phyloP scores from a whole-genome alignment of 2,113 vertebrate species.

The Callospermophilus lateralis region DNA sequence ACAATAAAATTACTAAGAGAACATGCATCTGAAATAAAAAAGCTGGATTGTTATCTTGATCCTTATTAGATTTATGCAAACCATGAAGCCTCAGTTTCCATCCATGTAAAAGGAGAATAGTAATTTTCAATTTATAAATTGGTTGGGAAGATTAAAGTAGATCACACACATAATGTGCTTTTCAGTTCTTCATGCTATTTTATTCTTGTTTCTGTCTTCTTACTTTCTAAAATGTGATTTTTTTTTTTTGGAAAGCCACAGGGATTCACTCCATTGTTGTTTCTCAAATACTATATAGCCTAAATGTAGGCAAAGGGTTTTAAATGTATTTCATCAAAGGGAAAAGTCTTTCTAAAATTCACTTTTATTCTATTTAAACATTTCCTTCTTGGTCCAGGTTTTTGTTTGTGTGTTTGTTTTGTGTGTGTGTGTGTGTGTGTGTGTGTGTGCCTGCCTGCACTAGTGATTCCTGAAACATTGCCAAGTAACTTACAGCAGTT shows the following conservation, averaged over 20 bases:
- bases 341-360: not conserved
- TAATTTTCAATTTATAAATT: not conserved
- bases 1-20: not conserved
- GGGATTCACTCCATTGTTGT: not conserved
- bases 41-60: not conserved
- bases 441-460: too few species aligned
- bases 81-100: not conserved
- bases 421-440: too few species aligned
- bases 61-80: not conserved
- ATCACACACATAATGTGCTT: not conserved
- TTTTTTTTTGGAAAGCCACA: not conserved
- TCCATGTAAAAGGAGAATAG: not conserved
- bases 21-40: not conserved
- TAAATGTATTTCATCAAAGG: not conserved
- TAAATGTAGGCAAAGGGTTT: constrained; percentile 12
- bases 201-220: not conserved
- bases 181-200: not conserved
- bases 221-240: not conserved
- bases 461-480: not conserved
- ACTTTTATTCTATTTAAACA: not conserved
- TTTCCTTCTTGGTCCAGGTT: not conserved
- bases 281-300: not conserved
- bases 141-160: not conserved
- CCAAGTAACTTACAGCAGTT: not conserved
- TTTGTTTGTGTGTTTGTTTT: too few species aligned